These are phyloP conservation scores for Mastigias papua DNA, from an alignment of 30 jellyfish, hydroid and myxozoan species.

Conservation along the genomic window DNA sequence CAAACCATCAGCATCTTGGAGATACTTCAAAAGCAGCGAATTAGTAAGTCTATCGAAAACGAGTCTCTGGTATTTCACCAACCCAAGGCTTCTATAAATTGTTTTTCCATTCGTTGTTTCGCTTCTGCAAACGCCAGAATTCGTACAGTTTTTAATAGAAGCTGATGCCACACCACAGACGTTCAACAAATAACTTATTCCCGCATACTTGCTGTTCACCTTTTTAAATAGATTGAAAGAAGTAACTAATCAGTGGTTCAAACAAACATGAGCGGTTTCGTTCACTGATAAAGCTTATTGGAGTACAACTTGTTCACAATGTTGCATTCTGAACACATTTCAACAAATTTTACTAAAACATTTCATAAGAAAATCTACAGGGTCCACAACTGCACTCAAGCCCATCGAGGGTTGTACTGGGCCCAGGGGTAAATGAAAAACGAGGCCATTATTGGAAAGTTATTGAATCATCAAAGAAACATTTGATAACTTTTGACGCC, in stretches of 20 bases:
- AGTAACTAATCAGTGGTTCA: neutral
- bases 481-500: too few relatives aligned
- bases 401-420: too few relatives aligned
- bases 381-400: too few relatives aligned
- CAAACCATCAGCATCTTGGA: slow-evolving; percentile 58
- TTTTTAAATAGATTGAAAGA: neutral
- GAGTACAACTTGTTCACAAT: too few relatives aligned
- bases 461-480: too few relatives aligned
- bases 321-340: too few relatives aligned
- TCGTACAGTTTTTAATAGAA: slow-evolving; percentile 26
- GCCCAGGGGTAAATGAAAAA: too few relatives aligned
- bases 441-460: too few relatives aligned
- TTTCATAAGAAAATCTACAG: too few relatives aligned
- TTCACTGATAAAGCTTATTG: too few relatives aligned
- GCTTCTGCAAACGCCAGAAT: slow-evolving; percentile 67
- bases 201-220: slow-evolving; percentile 58
- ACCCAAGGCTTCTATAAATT: slow-evolving; percentile 32
- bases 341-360: too few relatives aligned
- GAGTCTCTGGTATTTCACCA: slow-evolving; percentile 51
- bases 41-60: slow-evolving; percentile 29
- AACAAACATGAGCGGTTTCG: too few relatives aligned
- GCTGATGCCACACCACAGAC: slow-evolving; percentile 67
- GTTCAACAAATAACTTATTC: slow-evolving; percentile 37
- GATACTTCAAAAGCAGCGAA: slow-evolving; percentile 53
- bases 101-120: slow-evolving; percentile 28